Evolutionary conservation across 64 coral and sea anemone genomes (phyloP).

Genomic region (Astreopora myriophthalma): DNA sequence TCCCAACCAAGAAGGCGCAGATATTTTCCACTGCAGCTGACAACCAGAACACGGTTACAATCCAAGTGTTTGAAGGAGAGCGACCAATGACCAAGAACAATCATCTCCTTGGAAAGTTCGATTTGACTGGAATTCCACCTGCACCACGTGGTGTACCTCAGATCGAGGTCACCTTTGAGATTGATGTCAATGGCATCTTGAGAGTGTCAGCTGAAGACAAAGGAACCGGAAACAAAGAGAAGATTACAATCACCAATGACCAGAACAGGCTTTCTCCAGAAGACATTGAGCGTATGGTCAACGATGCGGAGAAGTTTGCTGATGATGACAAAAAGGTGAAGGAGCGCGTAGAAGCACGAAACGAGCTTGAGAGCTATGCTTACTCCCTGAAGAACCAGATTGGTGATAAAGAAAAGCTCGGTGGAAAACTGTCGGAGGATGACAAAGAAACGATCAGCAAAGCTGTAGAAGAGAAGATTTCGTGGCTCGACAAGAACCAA

Average conservation of each 20-base stretch:
- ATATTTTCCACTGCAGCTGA: slow-evolving; percentile 99
- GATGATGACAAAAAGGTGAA: slow-evolving; percentile 98
- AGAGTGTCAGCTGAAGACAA: slow-evolving; percentile 98
- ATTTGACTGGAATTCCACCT: slow-evolving; percentile 95
- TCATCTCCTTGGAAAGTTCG: slow-evolving; percentile 97
- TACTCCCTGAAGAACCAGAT: slow-evolving; percentile 99
- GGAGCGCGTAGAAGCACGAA: slow-evolving; percentile 89
- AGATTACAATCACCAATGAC: slow-evolving; percentile 99
- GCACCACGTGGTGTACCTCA: slow-evolving; percentile 97
- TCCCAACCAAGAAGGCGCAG: slow-evolving; percentile 98
- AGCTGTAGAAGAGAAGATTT: slow-evolving; percentile 88
- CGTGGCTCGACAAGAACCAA: slow-evolving; percentile 96
- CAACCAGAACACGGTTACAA: slow-evolving; percentile 99
- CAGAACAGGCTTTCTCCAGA: slow-evolving; percentile 97
- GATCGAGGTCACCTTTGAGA: slow-evolving; percentile 99
- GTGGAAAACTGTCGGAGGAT: slow-evolving; percentile 94
- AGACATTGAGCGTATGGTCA: slow-evolving; percentile 99
- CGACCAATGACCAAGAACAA: slow-evolving; percentile 99
- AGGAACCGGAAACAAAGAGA: slow-evolving; percentile 98
- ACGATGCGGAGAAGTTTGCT: slow-evolving; percentile 99
- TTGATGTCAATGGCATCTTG: slow-evolving; percentile 99
- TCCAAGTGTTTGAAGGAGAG: slow-evolving; percentile 98
- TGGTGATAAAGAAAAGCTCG: slow-evolving; percentile 98
- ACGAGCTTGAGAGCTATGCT: slow-evolving; percentile 98
- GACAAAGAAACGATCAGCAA: slow-evolving; percentile 94